Percentiles rank a stretch among this genome's conserved stretches.
Conservation (phyloP, 2,888 invertebrate species). For the Hymenopus coronatus region DNA sequence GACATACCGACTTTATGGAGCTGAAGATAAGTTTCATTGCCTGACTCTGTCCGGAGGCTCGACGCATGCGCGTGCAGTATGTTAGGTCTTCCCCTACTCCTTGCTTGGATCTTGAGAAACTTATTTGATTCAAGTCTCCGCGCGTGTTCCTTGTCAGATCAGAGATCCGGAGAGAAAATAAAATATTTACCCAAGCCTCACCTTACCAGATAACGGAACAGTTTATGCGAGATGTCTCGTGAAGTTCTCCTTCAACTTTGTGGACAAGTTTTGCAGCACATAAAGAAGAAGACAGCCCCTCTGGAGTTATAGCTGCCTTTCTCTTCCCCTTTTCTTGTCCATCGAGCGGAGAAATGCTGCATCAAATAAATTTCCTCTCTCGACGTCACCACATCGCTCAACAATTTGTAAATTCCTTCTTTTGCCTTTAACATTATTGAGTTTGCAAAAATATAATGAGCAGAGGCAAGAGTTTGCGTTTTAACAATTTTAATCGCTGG, state of each 20-base stretch:
- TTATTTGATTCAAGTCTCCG: neutral
- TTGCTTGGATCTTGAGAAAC: too few species aligned
- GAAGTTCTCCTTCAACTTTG: neutral
- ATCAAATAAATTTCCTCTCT: neutral
- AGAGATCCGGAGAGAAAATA: neutral
- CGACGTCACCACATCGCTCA: neutral
- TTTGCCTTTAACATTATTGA: neutral
- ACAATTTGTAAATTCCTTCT: neutral
- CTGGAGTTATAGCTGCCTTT: neutral
- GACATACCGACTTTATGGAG: too few species aligned
- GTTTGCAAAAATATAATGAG: too few species aligned
- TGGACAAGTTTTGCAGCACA: neutral
- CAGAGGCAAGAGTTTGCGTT: too few species aligned
- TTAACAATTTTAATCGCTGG: too few species aligned
- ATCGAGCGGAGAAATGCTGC: neutral
- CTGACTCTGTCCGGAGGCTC: too few species aligned
- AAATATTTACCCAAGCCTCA: neutral
- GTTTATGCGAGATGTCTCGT: neutral
- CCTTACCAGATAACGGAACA: neutral
- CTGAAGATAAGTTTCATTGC: too few species aligned
- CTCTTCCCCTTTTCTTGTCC: neutral
- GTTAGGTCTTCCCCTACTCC: neutral
- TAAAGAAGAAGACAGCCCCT: neutral
- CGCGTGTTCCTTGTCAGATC: neutral
- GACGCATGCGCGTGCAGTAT: too few species aligned